phyloP scores from a whole-genome alignment of 2,113 vertebrate species.

The Anguilla japonica region DNA sequence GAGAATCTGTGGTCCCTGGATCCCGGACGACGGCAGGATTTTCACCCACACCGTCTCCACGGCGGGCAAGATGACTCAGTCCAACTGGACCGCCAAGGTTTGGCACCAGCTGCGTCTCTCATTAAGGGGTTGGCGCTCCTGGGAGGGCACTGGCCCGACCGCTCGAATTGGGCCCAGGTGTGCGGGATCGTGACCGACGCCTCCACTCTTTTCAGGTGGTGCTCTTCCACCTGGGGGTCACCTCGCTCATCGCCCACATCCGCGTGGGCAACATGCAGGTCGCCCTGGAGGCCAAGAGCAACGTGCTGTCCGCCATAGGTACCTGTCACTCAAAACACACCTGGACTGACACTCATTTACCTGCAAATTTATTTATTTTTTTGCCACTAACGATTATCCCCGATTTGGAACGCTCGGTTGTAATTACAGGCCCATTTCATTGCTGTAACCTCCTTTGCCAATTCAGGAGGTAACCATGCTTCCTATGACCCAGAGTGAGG shows the following conservation, averaged over 20 bases:
- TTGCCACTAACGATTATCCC: too few relatives aligned
- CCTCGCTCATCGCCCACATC: constrained; percentile 79
- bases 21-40: constrained; percentile 81
- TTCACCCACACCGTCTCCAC: constrained; percentile 82
- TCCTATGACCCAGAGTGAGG: too few relatives aligned
- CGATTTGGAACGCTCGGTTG: not conserved
- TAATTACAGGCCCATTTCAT: too few relatives aligned
- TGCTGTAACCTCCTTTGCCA: too few relatives aligned
- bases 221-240: constrained; percentile 71
- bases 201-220: constrained; percentile 64
- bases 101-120: not conserved
- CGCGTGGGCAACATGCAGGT: constrained; percentile 78
- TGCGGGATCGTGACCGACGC: not conserved
- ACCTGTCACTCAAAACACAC: constrained; percentile 19
- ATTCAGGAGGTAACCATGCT: too few relatives aligned
- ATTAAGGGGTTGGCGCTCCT: not conserved
- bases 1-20: constrained; percentile 80
- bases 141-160: not conserved
- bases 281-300: constrained; percentile 79
- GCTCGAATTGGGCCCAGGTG: not conserved
- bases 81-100: constrained; percentile 84
- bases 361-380: not conserved
- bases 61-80: constrained; percentile 78
- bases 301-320: constrained; percentile 74
- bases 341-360: not conserved